These are phyloP conservation scores for Acomys russatus DNA, from an alignment of 2,797 vertebrate genomes.

Conservation along the genomic window DNA sequence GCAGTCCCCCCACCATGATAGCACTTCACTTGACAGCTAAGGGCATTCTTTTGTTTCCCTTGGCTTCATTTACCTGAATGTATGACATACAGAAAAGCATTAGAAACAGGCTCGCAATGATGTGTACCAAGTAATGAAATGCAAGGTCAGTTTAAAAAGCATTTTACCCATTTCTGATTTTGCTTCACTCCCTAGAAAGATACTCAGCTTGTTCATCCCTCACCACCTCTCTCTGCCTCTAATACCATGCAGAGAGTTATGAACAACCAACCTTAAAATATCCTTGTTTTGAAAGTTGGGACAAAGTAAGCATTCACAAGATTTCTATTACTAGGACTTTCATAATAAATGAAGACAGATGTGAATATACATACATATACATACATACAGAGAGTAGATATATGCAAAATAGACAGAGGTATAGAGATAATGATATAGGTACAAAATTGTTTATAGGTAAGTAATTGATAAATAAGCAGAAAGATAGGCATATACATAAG, in stretches of 20 bases:
- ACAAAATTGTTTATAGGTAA: neutral
- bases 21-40: neutral
- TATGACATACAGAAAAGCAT: neutral
- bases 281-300: neutral
- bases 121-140: conserved; percentile 30
- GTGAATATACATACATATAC: neutral
- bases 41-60: neutral
- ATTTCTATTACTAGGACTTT: neutral
- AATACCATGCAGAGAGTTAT: neutral
- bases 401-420: neutral
- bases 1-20: neutral
- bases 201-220: conserved; percentile 36
- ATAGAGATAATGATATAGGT: neutral
- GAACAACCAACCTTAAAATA: neutral
- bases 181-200: neutral
- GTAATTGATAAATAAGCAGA: neutral
- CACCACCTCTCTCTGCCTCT: neutral
- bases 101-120: neutral
- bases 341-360: neutral
- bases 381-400: neutral
- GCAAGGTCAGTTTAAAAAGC: conserved; percentile 11
- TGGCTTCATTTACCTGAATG: neutral
- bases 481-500: neutral
- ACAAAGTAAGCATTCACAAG: neutral
- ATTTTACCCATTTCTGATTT: conserved; percentile 12